Evolutionary conservation across 1,140 invertebrate genomes (phyloP), one percentile per base, ranked within the genome.

Genomic region (Diachasma alloeum): DNA sequence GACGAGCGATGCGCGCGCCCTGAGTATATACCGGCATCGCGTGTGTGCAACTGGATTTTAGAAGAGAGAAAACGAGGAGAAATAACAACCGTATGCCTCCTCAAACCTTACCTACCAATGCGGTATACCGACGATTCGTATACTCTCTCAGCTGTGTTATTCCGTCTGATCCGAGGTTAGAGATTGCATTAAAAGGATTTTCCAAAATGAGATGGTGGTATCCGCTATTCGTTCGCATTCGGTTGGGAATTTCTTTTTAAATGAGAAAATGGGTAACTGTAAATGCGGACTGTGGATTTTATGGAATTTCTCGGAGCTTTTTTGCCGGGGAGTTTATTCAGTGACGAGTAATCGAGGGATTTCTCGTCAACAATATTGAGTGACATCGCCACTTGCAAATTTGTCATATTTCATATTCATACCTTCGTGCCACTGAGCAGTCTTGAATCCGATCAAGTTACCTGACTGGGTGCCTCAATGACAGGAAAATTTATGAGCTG

Each of bases 1-100:
- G 59, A 63, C 59, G 22, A 63, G 59, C 59, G 24, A 63, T 63
- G 59, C 59, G 59, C 59, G 59, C 59, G 59, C 59, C 59, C 59
- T 63, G 59, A 19, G 66, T 53, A 53, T 63, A 63, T 13, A 8
- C 59, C 24, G 17, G 10, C 48, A 63, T 63, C 39, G 31, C 75
- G 59, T 63, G 59, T 63, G 59, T 63, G 24, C 24, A 63, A 63
- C 59, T 63, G 22, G 59, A 26, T 63, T 63, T 63, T 63, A 63
- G 59, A 63, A 26, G 59, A 63, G 59, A 63, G 24, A 63, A 63
- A 26, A 63, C 59, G 22, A 63, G 59, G 22, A 63, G 59, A 63
- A 63, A 63, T 31, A 63, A 63, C 59, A 24, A 31, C 59, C 24
- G 59, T 63, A 63, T 63, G 11, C 24, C 24, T 63, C 59, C 26